Base-by-base conservation (phyloP, 2,113 vertebrate genomes). In the Mungos mungo region DNA sequence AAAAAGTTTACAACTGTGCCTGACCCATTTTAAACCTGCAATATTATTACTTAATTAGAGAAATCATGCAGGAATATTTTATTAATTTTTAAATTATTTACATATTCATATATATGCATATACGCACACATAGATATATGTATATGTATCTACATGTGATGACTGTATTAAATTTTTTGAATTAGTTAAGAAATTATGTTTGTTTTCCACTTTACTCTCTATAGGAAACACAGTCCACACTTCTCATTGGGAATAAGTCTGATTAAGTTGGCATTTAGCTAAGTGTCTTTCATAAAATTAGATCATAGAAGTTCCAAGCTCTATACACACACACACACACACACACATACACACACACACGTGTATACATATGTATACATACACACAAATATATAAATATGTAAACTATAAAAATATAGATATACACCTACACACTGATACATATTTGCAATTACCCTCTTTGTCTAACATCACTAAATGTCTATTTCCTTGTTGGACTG, bases 401-500 rank as follows among this genome's bases (percentile, higher is more conserved):
- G 71, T 50, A 21, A 7, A 31, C 60, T 69, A 69, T 66, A 41
- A 11, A 54, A 5, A 60, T 6, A 74, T n/a, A 80, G 21, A 31
- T 38, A 84, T 1, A 90, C 7, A 71, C 1, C 47, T 10, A 85
- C 12, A 71, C 13, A 97, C 12, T 15, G 29, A 60, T 2, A 21
- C 68, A 38, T 45, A 41, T 10, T 50, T 94, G 33, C 31, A 89
- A 57, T 84, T 31, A 54, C 33, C 31, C 71, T 96, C 41, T 90
- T 92, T 54, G n/a, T 52, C 80, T 83, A 65, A 27, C 19, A 72
- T 86, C 45, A 93, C n/a, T 88, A 92, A 89, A 81, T 13, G 7
- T 57, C 90, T 84, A 11, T 93, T 93, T 92, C 50, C 94, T 95
- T 93, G 69, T 87, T 84, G 50, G 29, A 76, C 29, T 88, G 65